Evolutionary conservation across 2,888 invertebrate genomes (phyloP).

Genomic region (Sepiola atlantica): DNA sequence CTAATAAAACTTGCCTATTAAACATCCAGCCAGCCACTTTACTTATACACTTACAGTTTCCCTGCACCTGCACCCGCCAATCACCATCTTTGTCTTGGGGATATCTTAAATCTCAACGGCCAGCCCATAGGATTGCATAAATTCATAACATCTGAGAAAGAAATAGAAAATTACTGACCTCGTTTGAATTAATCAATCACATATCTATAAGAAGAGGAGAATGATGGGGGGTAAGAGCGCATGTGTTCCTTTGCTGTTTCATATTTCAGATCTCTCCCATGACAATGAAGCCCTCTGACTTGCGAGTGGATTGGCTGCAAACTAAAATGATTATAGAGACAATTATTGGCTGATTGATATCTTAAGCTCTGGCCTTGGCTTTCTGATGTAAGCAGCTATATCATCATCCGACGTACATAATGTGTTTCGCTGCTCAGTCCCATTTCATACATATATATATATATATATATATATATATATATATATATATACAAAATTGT

Average conservation of each 20-base stretch:
- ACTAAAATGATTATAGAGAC: constrained; percentile 20
- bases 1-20: constrained; percentile 32
- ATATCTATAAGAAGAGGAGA: background rate
- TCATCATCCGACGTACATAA: background rate
- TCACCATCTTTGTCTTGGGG: background rate
- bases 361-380: constrained; percentile 32
- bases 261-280: constrained; percentile 32
- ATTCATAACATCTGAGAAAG: constrained; percentile 32
- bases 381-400: background rate
- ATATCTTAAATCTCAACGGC: constrained; percentile 32
- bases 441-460: background rate
- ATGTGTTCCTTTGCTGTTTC: constrained; percentile 32
- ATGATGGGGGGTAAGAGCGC: background rate
- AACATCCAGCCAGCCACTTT: background rate
- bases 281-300: constrained; percentile 19
- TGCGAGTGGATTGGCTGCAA: constrained; percentile 32
- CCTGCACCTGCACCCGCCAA: background rate
- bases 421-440: background rate
- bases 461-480: constrained; percentile 16
- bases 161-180: constrained; percentile 32
- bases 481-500: background rate
- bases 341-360: constrained; percentile 32
- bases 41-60: background rate
- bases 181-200: constrained; percentile 32
- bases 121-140: constrained; percentile 1